Base-by-base conservation (phyloP, 2,888 invertebrate genomes). In the Lasioglossum villosulum region DNA sequence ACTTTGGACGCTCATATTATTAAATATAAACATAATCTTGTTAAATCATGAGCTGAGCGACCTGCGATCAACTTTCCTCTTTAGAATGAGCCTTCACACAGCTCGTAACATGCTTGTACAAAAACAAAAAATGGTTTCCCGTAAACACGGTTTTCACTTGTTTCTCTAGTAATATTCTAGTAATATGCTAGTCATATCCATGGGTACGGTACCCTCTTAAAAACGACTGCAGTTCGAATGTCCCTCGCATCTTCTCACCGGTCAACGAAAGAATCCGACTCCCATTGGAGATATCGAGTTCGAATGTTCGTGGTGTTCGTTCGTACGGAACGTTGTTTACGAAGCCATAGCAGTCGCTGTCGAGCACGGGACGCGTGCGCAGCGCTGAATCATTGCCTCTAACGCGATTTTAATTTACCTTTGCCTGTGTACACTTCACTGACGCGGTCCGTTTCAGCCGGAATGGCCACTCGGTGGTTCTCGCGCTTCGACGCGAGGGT, bases 341-440 rank as follows among this genome's bases (percentile, higher is more conserved):
- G 48, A 30, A 30, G 75, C 52, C 3, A 16, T 14, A 4, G 4
- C 12, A 34, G 48, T 23, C 52, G 2, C 4, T 0, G 45, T 14
- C 42, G n/a, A 23, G 59, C 42, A 34, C 4, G 19, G 30, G 45
- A 73, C 63, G 34, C 48, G 34, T 10, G n/a, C 16, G 37, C 63
- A 52, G 68, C 72, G 30, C 68, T 16, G 56, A 71, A 78, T 73
- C 52, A 75, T 59, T 84, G 77, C 78, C 81, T 39, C 56, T 80
- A 85, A 80, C 76, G 52, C 75, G 84, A 89, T 82, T 86, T 86
- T 86, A 87, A 87, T 89, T 89, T 78, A 79, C 80, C 71, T 82
- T 42, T 75, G 79, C 63, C 80, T 71, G 83, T 83, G 75, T 78
- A 80, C 27, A 37, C 81, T 45, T 72, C 78, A 78, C 66, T 23